phyloP scores from a whole-genome alignment of 2,113 vertebrate genomes.

The Eira barbara region DNA sequence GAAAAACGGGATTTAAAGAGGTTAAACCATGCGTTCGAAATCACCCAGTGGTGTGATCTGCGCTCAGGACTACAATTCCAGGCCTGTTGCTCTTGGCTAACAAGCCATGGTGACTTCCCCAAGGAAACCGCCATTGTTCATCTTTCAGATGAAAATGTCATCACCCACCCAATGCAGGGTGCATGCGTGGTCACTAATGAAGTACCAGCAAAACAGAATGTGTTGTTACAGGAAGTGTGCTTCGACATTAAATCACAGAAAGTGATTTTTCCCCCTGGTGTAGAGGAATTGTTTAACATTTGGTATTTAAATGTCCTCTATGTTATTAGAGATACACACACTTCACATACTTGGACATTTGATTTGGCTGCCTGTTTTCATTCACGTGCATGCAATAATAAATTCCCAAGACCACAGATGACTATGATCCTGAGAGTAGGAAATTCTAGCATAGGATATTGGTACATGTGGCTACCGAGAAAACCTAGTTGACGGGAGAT shows the following conservation, averaged over 20 bases:
- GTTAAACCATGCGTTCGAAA: neutral
- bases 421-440: neutral
- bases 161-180: neutral
- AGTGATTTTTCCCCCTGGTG: neutral
- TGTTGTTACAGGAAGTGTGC: neutral
- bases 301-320: neutral
- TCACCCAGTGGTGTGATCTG: neutral
- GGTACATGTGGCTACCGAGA: neutral
- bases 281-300: neutral
- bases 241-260: neutral
- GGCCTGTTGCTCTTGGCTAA: neutral
- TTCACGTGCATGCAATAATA: neutral
- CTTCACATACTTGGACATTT: neutral
- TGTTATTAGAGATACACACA: neutral
- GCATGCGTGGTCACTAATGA: neutral
- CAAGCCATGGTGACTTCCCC: neutral
- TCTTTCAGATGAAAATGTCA: neutral
- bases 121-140: neutral
- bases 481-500: neutral
- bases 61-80: neutral
- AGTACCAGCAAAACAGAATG: neutral
- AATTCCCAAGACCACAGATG: neutral
- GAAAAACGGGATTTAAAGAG: neutral
- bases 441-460: neutral
- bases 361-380: constrained; percentile 28